Conservation (phyloP, 37 sponge, comb jelly and placozoan genomes). For the Petrosia ficiformis region DNA sequence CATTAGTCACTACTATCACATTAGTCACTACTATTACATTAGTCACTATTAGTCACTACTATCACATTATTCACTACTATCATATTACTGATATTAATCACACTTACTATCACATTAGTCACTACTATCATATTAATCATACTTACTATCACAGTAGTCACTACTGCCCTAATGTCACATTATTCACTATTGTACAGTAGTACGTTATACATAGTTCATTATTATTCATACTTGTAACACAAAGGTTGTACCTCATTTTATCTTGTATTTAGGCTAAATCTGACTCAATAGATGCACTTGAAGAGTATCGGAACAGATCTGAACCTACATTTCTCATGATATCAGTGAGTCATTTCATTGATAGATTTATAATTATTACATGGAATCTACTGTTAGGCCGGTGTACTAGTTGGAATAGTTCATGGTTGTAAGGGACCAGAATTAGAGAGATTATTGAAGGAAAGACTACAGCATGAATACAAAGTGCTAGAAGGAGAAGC, state of each 20-base stretch:
- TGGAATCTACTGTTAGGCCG: constrained; percentile 48
- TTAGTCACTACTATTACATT: too few species aligned
- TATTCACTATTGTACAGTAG: too few species aligned
- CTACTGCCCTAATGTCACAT: too few species aligned
- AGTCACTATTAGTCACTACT: too few species aligned
- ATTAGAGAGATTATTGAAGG: constrained; percentile 74
- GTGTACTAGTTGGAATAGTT: constrained; percentile 71
- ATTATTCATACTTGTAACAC: too few species aligned
- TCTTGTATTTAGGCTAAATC: constrained; percentile 92
- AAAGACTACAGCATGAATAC: constrained; percentile 79
- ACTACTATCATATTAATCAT: background rate
- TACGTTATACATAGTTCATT: too few species aligned
- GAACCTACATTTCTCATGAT: constrained; percentile 94
- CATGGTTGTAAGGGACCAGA: constrained; percentile 88
- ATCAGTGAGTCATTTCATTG: constrained; percentile 43
- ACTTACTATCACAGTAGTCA: too few species aligned
- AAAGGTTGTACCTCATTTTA: too few species aligned
- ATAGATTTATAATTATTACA: constrained; percentile 10
- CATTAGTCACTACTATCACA: too few species aligned
- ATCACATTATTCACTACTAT: too few species aligned
- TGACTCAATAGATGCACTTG: constrained; percentile 73
- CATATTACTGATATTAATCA: too few species aligned
- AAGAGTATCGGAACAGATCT: constrained; percentile 74
- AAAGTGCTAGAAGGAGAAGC: constrained; percentile 69
- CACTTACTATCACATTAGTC: too few species aligned